These are phyloP conservation scores for Eupithecia pulchellata DNA, from an alignment of 2,888 invertebrate genomes.

Conservation along the genomic window DNA sequence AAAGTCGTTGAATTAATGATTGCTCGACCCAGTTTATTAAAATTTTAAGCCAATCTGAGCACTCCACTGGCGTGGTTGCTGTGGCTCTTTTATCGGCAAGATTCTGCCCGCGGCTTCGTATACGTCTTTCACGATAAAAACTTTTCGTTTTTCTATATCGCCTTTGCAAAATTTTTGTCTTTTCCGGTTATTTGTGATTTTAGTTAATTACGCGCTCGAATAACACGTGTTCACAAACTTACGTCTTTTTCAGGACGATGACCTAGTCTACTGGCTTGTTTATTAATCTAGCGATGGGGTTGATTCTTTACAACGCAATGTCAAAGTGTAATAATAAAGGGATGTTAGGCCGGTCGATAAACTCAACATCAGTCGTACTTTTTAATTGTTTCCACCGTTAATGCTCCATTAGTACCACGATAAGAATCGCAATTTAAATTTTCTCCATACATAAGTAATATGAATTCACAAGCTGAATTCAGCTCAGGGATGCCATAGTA, in stretches of 20 bases:
- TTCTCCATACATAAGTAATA: not conserved
- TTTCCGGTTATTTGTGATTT: not conserved
- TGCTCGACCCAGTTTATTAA: conserved; percentile 19
- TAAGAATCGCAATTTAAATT: conserved; percentile 3
- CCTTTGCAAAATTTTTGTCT: not conserved
- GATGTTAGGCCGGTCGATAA: not conserved
- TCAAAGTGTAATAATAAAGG: conserved; percentile 1
- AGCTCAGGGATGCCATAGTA: not conserved
- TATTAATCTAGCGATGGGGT: not conserved
- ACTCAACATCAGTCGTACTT: not conserved
- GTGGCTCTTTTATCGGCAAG: not conserved
- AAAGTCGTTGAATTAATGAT: conserved; percentile 41
- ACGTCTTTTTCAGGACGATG: not conserved
- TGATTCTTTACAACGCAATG: not conserved
- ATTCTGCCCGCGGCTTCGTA: not conserved
- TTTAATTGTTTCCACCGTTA: not conserved
- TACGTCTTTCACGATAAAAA: not conserved
- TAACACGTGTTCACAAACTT: not conserved
- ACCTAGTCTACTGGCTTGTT: not conserved
- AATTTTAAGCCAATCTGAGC: not conserved
- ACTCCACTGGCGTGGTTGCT: not conserved
- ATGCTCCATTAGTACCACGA: not conserved
- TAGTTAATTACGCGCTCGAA: not conserved
- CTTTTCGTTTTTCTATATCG: not conserved
- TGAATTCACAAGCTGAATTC: not conserved